These are phyloP conservation scores for Euzetes globulus DNA, from an alignment of 2,888 invertebrate species.

Conservation along the genomic window DNA sequence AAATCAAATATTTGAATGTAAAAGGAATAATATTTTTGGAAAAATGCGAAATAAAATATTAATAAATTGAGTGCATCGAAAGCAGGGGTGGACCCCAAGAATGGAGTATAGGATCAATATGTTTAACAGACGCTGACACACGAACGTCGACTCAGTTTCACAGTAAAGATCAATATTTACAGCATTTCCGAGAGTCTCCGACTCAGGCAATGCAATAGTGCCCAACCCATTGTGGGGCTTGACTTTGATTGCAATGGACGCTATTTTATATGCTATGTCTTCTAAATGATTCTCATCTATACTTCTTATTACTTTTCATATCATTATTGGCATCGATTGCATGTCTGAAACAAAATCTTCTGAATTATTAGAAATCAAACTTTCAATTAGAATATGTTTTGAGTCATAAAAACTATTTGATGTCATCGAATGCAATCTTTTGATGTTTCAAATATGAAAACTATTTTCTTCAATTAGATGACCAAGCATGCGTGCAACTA, in stretches of 20 bases:
- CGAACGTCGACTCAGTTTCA: conserved; percentile 23
- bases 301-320: no score
- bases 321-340: no score
- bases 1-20: background rate
- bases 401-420: no score
- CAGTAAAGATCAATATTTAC: conserved; percentile 25
- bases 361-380: no score
- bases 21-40: background rate
- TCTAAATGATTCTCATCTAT: no score
- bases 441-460: no score
- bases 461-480: no score
- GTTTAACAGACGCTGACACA: conserved; percentile 7
- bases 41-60: conserved; percentile 11
- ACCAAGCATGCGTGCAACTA: no score
- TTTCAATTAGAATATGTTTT: no score
- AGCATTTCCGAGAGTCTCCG: background rate
- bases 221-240: conserved; percentile 26
- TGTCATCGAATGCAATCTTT: no score
- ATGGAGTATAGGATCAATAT: conserved; percentile 16
- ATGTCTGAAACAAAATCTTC: no score
- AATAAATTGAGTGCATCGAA: conserved; percentile 20
- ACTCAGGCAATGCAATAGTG: background rate
- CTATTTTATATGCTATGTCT: background rate
- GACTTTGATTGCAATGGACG: conserved; percentile 4
- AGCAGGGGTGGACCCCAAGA: background rate